Evolutionary conservation across 2,113 vertebrate species (phyloP).

Genomic region (Rhynchomys soricoides): DNA sequence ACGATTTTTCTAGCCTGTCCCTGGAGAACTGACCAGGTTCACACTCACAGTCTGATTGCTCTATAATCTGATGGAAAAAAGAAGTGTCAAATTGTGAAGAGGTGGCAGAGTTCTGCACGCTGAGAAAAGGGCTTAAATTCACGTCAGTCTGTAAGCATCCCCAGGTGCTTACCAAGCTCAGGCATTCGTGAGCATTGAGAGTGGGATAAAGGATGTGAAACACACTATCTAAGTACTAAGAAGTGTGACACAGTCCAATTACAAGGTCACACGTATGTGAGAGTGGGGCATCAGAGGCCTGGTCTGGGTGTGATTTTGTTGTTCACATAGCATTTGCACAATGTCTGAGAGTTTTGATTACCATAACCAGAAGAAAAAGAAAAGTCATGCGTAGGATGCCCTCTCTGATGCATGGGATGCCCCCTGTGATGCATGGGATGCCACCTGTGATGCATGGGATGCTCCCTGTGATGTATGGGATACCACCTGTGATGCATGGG

Average conservation of each 20-base stretch:
- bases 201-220: background rate
- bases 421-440: too few species aligned
- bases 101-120: background rate
- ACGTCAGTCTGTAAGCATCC: background rate
- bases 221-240: accelerated
- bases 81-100: background rate
- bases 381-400: too few species aligned
- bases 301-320: background rate
- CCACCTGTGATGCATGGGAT: accelerated
- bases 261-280: background rate
- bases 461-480: too few species aligned
- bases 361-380: background rate
- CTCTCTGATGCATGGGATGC: too few species aligned
- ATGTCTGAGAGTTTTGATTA: background rate
- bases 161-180: background rate
- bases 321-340: background rate
- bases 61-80: background rate
- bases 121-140: background rate
- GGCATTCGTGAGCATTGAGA: background rate
- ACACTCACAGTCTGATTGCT: background rate
- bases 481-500: too few species aligned
- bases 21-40: background rate
- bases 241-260: background rate
- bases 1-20: background rate
- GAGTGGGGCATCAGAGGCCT: background rate